Percentiles rank a stretch among this genome's conserved stretches.
These are phyloP conservation scores for Microtus obscurus DNA, from an alignment of 2,797 vertebrate genomes.

Conservation along the genomic window DNA sequence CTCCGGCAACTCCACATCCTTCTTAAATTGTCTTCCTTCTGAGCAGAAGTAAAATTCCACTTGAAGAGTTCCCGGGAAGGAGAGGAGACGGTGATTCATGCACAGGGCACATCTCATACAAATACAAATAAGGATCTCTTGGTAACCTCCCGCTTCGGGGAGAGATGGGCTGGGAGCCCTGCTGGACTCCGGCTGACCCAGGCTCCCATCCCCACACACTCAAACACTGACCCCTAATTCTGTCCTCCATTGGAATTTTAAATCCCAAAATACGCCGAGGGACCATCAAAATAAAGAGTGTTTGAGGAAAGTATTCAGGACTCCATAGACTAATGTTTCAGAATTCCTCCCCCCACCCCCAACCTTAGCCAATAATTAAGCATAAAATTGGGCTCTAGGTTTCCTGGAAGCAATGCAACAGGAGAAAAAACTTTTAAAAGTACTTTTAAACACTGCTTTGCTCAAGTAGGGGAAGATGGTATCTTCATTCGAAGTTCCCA, in stretches of 20 bases:
- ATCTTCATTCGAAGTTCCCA: constrained; percentile 20
- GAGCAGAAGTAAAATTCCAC: constrained; percentile 64
- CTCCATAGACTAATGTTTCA: not conserved
- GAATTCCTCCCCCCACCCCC: not conserved
- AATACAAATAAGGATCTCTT: constrained; percentile 41
- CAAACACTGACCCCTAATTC: not conserved
- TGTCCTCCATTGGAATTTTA: not conserved
- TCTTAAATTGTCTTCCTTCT: constrained; percentile 67
- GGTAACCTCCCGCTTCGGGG: not conserved
- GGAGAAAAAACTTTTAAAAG: not conserved
- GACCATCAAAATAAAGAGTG: not conserved
- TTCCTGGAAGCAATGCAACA: constrained; percentile 41
- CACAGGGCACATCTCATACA: not conserved
- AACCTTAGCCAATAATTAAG: constrained; percentile 49
- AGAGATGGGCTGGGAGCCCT: not conserved
- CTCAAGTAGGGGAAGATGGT: not conserved
- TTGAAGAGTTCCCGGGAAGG: constrained; percentile 58
- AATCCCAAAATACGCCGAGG: constrained; percentile 33
- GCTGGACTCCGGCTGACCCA: not conserved
- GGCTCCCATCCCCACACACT: not conserved
- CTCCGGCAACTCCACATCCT: constrained; percentile 51
- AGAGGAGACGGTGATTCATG: constrained; percentile 33
- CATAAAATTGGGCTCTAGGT: constrained; percentile 25
- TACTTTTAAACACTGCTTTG: constrained; percentile 27
- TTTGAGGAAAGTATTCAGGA: constrained; percentile 24